phyloP scores from a whole-genome alignment of 2,888 invertebrate species.

The Euclidia mi region DNA sequence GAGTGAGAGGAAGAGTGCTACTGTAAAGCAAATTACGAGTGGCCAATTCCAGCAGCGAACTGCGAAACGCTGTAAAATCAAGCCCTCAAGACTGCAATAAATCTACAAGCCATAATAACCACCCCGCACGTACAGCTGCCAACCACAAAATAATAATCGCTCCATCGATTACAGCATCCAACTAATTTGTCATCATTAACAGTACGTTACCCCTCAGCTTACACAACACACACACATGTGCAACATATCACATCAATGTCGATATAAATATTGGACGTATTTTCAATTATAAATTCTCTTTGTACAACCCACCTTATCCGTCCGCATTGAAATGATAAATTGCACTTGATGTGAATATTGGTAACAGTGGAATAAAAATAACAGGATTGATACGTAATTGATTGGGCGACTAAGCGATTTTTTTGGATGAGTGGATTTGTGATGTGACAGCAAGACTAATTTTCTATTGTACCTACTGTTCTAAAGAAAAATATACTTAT shows the following conservation, averaged over 20 bases:
- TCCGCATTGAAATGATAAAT: slow-evolving; percentile 46
- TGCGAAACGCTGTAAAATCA: no score
- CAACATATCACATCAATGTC: slow-evolving; percentile 35
- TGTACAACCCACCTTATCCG: slow-evolving; percentile 18
- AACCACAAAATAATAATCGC: no score
- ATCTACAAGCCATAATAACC: no score
- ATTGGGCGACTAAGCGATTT: not conserved
- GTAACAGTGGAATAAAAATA: slow-evolving; percentile 10
- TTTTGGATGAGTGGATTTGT: no score
- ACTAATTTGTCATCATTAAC: slow-evolving; percentile 6
- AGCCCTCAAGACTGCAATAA: no score
- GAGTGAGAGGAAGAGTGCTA: no score
- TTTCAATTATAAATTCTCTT: slow-evolving; percentile 46
- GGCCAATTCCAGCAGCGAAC: no score
- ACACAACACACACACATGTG: slow-evolving; percentile 16
- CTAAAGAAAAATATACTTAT: no score
- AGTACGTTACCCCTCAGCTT: slow-evolving; percentile 9
- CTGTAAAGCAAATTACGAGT: no score
- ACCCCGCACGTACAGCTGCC: no score
- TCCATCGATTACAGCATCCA: not conserved
- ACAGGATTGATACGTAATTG: not conserved
- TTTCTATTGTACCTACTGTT: no score
- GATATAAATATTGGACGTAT: slow-evolving; percentile 33
- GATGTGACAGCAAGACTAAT: no score
- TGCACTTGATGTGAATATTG: slow-evolving; percentile 12